A percentile compares a stretch with the other conserved stretches of the same genome.
Evolutionary conservation across 2,797 vertebrate genomes (phyloP).

Genomic region (Orientallactaga sibirica): DNA sequence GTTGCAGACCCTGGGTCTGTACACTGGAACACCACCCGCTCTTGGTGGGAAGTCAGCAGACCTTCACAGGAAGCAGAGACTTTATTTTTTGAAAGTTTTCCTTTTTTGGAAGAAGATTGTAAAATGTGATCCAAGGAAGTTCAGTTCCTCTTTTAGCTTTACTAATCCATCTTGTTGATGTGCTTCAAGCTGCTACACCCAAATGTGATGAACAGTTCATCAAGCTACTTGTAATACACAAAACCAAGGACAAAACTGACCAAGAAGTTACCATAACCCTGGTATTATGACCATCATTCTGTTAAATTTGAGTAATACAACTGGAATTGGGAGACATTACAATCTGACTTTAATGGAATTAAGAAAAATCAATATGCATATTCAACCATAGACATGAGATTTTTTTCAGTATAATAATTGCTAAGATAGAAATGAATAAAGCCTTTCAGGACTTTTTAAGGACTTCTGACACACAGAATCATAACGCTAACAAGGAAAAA

Average conservation of each 20-base stretch:
- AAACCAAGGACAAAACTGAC: slow-evolving; percentile 34
- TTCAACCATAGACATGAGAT: slow-evolving; percentile 2
- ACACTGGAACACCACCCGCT: background rate
- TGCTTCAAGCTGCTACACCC: slow-evolving; percentile 38
- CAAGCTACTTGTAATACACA: slow-evolving; percentile 38
- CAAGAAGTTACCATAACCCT: background rate
- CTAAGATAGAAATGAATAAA: slow-evolving; percentile 32
- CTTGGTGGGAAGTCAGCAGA: slow-evolving; percentile 22
- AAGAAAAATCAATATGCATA: background rate
- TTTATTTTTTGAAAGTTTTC: slow-evolving; percentile 72
- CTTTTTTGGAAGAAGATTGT: slow-evolving; percentile 74
- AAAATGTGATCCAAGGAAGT: slow-evolving; percentile 59
- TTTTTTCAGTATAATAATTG: slow-evolving; percentile 44
- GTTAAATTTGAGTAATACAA: background rate
- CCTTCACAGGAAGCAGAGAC: background rate
- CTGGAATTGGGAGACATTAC: slow-evolving; percentile 14
- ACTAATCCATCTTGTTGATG: slow-evolving; percentile 60
- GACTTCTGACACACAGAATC: background rate
- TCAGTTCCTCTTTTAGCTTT: slow-evolving; percentile 56
- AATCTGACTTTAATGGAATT: slow-evolving; percentile 39
- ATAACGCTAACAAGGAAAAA: slow-evolving; percentile 16
- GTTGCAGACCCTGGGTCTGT: background rate
- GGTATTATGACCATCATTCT: background rate
- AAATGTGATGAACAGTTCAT: slow-evolving; percentile 55
- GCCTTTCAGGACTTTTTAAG: background rate